phyloP scores from a whole-genome alignment of 2,113 vertebrate species.

The Pseudorectes ferrugineus region DNA sequence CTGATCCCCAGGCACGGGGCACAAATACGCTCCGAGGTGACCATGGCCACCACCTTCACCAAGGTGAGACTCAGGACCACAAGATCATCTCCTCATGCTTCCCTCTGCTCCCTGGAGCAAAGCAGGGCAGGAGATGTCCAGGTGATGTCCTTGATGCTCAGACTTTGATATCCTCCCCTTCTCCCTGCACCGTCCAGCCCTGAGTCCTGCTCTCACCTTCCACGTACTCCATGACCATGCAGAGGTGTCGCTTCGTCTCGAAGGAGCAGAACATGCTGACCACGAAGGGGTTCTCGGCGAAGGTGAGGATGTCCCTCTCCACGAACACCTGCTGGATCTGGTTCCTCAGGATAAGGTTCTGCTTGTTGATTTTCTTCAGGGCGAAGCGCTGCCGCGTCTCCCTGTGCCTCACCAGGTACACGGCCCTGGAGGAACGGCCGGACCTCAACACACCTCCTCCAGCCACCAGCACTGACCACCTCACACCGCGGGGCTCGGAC shows the following conservation, averaged over 20 bases:
- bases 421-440: constrained; percentile 71
- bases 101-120: not conserved
- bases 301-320: constrained; percentile 96
- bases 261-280: constrained; percentile 99
- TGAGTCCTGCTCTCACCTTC: constrained; percentile 76
- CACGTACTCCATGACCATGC: constrained; percentile 99
- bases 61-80: not conserved
- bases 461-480: not conserved
- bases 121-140: not conserved
- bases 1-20: rapidly evolving
- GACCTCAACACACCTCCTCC: not conserved
- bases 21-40: not conserved
- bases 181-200: not conserved
- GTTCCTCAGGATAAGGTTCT: constrained; percentile 94
- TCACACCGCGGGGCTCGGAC: rapidly evolving
- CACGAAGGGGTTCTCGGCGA: constrained; percentile 96
- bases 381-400: constrained; percentile 94
- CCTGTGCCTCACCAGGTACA: constrained; percentile 92
- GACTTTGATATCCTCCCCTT: not conserved
- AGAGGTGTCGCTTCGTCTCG: constrained; percentile 91
- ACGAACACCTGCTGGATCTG: constrained; percentile 98
- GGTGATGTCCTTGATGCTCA: not conserved
- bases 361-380: constrained; percentile 98
- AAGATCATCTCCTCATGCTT: not conserved
- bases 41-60: not conserved